These are phyloP conservation scores for Chironomus tepperi DNA, from an alignment of 1,140 invertebrate species.

Conservation along the genomic window DNA sequence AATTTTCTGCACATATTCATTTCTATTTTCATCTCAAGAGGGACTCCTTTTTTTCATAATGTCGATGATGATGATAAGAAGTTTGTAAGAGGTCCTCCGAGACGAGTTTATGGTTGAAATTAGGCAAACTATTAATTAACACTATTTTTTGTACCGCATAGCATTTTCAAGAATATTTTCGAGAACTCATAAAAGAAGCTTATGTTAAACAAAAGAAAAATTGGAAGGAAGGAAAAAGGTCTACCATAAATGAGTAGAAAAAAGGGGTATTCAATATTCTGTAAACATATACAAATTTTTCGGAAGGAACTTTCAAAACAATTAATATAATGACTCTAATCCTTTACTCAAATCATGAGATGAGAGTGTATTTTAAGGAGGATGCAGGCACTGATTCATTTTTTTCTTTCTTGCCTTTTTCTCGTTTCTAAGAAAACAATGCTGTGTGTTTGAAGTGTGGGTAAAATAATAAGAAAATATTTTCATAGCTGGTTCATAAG, in stretches of 20 bases:
- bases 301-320: slow-evolving; percentile 3
- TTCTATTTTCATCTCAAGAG: no score
- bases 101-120: neutral
- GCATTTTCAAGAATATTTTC: neutral
- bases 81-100: neutral
- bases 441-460: no score
- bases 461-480: no score
- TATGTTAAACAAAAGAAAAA: neutral
- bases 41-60: no score
- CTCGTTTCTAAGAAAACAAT: no score
- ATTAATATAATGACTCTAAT: slow-evolving; percentile 21
- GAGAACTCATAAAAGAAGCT: slow-evolving; percentile 7
- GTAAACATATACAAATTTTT: neutral
- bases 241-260: neutral
- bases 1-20: no score
- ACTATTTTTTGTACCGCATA: neutral
- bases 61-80: neutral
- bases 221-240: neutral
- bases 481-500: no score
- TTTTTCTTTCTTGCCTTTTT: no score
- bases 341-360: slow-evolving; percentile 10
- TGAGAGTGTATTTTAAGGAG: no score
- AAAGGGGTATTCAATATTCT: neutral
- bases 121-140: slow-evolving; percentile 22
- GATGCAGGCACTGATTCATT: no score